A percentile compares a stretch with the other conserved stretches of the same genome.
Conservation (phyloP, 2,888 invertebrate genomes). For the Xanthia togata region DNA sequence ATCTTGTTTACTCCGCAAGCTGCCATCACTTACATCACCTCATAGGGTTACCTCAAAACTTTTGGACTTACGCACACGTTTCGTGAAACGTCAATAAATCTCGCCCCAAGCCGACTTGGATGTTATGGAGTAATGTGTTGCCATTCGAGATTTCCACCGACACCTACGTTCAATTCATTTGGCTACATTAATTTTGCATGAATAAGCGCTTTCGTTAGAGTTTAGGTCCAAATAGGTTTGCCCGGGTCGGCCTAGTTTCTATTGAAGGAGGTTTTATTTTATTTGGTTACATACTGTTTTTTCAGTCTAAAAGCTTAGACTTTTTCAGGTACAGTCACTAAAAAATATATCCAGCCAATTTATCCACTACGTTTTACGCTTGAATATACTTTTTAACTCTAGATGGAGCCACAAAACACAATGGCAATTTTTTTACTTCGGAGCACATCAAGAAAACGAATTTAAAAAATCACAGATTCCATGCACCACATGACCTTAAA, state of each 20-base stretch:
- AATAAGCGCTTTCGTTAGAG: conserved; percentile 54
- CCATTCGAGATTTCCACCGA: conserved; percentile 67
- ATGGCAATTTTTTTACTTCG: not conserved
- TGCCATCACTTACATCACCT: conserved; percentile 42
- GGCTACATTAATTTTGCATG: conserved; percentile 67
- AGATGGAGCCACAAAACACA: not conserved
- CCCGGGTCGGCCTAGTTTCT: conserved; percentile 35
- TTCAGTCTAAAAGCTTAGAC: not conserved
- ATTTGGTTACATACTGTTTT: not conserved
- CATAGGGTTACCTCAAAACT: conserved; percentile 73
- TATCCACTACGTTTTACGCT: not conserved
- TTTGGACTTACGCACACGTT: conserved; percentile 74
- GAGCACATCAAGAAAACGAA: not conserved
- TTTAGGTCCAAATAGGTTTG: conserved; percentile 40
- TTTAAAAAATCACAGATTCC: not conserved
- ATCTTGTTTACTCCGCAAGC: too few species aligned
- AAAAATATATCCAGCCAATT: not conserved
- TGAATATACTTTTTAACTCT: not conserved
- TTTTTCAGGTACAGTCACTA: not conserved
- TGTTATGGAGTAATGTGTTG: conserved; percentile 77
- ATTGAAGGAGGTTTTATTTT: conserved; percentile 20
- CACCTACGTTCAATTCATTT: conserved; percentile 61
- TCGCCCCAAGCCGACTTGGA: conserved; percentile 69
- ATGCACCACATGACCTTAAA: too few species aligned
- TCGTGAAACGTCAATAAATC: conserved; percentile 78